phyloP scores from a whole-genome alignment of 2,113 vertebrate species.

The Nanorana parkeri region DNA sequence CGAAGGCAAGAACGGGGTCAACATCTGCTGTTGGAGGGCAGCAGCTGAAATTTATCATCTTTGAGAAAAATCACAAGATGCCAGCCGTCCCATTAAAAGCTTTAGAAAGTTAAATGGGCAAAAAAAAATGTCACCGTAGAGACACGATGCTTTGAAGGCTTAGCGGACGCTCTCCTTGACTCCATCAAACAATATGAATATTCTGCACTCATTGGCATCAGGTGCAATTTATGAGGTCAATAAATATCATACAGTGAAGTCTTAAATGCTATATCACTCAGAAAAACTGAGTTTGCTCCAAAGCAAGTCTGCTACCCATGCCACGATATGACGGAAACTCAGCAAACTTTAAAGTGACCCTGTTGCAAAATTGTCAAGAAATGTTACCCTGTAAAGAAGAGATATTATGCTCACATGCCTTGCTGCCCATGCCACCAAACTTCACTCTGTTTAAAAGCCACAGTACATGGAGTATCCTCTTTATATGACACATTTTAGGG shows the following conservation, averaged over 20 bases:
- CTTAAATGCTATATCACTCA: not conserved
- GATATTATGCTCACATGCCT: no score
- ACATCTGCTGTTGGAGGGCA: constrained; percentile 67
- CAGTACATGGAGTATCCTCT: no score
- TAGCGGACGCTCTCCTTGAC: rapidly evolving
- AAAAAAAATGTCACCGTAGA: constrained; percentile 54
- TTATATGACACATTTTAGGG: no score
- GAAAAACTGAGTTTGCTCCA: not conserved
- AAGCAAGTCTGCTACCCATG: no score
- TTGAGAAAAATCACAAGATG: constrained; percentile 63
- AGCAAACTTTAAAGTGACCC: not conserved
- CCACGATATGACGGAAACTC: not conserved
- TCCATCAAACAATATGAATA: rapidly evolving
- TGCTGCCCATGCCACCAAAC: no score
- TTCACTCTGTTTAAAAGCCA: no score
- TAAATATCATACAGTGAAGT: constrained; percentile 9
- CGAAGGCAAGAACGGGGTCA: constrained; percentile 69
- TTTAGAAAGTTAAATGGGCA: constrained; percentile 46
- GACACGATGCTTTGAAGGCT: not conserved
- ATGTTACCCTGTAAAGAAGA: no score
- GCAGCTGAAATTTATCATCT: constrained; percentile 70
- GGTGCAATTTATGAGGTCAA: constrained; percentile 6
- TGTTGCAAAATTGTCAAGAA: no score
- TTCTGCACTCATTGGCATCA: not conserved
- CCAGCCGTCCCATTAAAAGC: constrained; percentile 62